Percentiles rank a stretch among this genome's conserved stretches.
These are phyloP conservation scores for Drosophila subpulchrella DNA, from an alignment of 1,140 invertebrate species.

Conservation along the genomic window DNA sequence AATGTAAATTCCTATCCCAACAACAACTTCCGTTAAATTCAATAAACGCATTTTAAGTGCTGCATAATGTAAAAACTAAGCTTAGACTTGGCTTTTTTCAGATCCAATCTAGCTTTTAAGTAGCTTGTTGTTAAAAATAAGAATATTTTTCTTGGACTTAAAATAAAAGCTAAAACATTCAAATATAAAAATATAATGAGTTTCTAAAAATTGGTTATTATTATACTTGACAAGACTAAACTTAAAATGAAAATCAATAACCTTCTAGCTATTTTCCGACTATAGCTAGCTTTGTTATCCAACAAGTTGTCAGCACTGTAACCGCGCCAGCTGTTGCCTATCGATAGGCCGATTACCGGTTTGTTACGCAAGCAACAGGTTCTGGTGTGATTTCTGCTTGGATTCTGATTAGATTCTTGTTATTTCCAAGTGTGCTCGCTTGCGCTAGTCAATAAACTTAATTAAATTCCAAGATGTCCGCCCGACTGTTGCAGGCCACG, in stretches of 20 bases:
- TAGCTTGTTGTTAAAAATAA: no score
- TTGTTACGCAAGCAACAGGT: slow-evolving; percentile 63
- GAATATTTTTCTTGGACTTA: no score
- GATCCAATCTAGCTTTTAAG: no score
- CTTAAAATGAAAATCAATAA: background rate
- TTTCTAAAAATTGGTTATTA: no score
- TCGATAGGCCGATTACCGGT: slow-evolving; percentile 27
- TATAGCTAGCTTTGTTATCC: background rate
- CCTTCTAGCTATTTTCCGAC: background rate
- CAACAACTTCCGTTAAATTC: slow-evolving; percentile 17
- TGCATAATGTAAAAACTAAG: background rate
- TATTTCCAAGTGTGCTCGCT: slow-evolving; percentile 20
- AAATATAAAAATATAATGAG: no score
- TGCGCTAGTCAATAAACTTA: background rate
- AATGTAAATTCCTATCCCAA: background rate
- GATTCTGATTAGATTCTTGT: slow-evolving; percentile 35
- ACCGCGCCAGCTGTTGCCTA: slow-evolving; percentile 5
- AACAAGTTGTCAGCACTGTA: slow-evolving; percentile 17
- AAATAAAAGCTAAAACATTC: no score
- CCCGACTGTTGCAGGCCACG: slow-evolving; percentile 54
- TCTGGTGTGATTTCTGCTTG: slow-evolving; percentile 36
- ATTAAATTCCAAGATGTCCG: slow-evolving; percentile 45
- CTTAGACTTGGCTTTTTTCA: no score
- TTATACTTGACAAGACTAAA: background rate
- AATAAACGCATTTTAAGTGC: slow-evolving; percentile 13